Evolutionary conservation across 2,113 vertebrate species (phyloP).

Genomic region (Pyrgilauda ruficollis): DNA sequence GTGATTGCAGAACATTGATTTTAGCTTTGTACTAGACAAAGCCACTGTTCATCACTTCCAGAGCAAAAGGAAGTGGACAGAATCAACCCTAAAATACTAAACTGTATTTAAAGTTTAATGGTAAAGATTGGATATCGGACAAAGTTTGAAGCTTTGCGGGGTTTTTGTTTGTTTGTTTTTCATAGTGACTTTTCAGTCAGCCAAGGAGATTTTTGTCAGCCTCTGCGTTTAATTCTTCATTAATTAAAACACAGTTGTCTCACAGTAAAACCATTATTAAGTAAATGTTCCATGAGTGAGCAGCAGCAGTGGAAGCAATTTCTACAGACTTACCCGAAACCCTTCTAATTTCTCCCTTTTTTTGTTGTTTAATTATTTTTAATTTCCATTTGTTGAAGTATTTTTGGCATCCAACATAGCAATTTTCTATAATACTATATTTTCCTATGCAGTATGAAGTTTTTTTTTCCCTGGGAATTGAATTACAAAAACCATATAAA

Average conservation of each 20-base stretch:
- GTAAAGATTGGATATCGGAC: background rate
- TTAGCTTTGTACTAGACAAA: background rate
- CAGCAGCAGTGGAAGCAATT: background rate
- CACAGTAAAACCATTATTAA: background rate
- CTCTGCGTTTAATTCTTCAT: background rate
- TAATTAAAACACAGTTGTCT: background rate
- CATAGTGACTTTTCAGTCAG: background rate
- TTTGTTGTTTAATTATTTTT: background rate
- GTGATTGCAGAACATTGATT: background rate
- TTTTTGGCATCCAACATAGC: background rate
- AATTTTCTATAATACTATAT: slow-evolving; percentile 8
- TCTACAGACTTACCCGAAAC: background rate
- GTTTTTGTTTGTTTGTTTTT: background rate
- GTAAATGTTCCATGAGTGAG: background rate
- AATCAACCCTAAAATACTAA: background rate
- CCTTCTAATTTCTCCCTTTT: background rate
- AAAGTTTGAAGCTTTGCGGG: background rate
- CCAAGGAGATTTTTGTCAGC: background rate
- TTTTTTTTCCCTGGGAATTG: background rate
- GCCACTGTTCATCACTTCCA: background rate
- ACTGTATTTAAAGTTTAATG: background rate
- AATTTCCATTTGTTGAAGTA: background rate
- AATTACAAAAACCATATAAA: slow-evolving; percentile 7
- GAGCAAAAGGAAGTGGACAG: background rate
- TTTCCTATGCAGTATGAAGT: background rate